Conservation (phyloP, 2,888 invertebrate genomes). For the Watsonalla binaria region DNA sequence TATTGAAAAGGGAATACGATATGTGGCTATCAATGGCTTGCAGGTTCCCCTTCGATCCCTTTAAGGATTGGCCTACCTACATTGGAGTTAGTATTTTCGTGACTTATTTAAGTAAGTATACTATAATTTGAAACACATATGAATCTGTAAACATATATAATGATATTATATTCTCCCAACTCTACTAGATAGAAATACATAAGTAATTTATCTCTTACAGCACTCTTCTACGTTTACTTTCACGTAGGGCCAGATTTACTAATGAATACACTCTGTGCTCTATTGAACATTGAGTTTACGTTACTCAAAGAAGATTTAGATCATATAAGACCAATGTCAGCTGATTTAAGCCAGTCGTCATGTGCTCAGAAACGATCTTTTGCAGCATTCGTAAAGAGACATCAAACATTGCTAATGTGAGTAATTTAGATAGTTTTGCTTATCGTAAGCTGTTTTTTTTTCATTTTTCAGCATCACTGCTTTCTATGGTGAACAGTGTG, state of each 20-base stretch:
- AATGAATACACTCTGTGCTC: conserved; percentile 35
- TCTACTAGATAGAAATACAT: too few species aligned
- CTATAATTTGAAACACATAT: too few species aligned
- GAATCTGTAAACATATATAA: too few species aligned
- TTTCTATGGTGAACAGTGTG: too few species aligned
- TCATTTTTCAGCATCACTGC: too few species aligned
- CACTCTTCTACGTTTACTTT: conserved; percentile 20
- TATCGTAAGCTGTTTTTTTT: too few species aligned
- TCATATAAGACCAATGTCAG: conserved; percentile 15
- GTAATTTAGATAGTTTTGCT: conserved; percentile 7
- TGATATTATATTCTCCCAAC: not conserved
- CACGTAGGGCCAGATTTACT: conserved; percentile 37
- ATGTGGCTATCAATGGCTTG: conserved; percentile 19
- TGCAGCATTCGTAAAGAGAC: conserved; percentile 32
- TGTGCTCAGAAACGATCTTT: conserved; percentile 12
- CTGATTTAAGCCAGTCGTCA: conserved; percentile 4
- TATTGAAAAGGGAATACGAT: conserved; percentile 22
- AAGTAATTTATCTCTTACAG: conserved; percentile 22
- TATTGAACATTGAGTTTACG: conserved; percentile 38
- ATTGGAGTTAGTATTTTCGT: conserved; percentile 23
- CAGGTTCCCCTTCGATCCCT: conserved; percentile 26
- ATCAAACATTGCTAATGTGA: conserved; percentile 47
- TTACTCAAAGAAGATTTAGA: conserved; percentile 41
- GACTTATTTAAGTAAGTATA: conserved; percentile 25
- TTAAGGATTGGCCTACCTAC: conserved; percentile 22